A percentile compares a stretch with the other conserved stretches of the same genome.
phyloP scores from a whole-genome alignment of 1,140 invertebrate species.

The Pogonus chalceus region DNA sequence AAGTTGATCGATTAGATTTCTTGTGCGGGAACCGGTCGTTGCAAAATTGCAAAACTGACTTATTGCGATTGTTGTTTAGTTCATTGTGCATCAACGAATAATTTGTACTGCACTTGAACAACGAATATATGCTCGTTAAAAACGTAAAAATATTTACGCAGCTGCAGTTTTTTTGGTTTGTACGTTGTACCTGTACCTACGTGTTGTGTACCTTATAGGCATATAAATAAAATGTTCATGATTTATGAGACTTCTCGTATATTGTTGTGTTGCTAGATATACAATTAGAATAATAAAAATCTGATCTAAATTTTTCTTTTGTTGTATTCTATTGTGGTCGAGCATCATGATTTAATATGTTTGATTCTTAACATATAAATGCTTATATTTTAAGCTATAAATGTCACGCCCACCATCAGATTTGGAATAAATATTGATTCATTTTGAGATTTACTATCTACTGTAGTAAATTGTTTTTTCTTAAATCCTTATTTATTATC shows the following conservation, averaged over 20 bases:
- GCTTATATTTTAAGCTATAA: no score
- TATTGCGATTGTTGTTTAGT: neutral
- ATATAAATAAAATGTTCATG: neutral
- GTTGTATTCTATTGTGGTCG: no score
- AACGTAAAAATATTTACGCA: neutral
- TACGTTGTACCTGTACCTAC: no score
- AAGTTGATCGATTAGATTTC: constrained; percentile 5
- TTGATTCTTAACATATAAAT: no score
- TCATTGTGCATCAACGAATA: neutral
- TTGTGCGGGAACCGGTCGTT: neutral
- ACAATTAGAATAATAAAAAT: no score
- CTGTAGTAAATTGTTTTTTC: no score
- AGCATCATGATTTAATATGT: no score
- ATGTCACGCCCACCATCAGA: no score
- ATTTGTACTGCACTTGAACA: neutral
- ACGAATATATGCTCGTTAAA: neutral
- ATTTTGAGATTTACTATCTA: no score
- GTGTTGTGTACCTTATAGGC: neutral
- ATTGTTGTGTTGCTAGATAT: neutral
- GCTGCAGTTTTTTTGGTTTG: neutral
- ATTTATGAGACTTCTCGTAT: neutral
- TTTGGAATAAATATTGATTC: no score
- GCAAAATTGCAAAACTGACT: neutral
- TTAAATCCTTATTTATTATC: no score
- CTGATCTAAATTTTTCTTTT: no score